Percentiles rank a stretch among this genome's conserved stretches.
Conservation (phyloP, 2,888 invertebrate genomes). For the Mesorhabditis spiculigera region DNA sequence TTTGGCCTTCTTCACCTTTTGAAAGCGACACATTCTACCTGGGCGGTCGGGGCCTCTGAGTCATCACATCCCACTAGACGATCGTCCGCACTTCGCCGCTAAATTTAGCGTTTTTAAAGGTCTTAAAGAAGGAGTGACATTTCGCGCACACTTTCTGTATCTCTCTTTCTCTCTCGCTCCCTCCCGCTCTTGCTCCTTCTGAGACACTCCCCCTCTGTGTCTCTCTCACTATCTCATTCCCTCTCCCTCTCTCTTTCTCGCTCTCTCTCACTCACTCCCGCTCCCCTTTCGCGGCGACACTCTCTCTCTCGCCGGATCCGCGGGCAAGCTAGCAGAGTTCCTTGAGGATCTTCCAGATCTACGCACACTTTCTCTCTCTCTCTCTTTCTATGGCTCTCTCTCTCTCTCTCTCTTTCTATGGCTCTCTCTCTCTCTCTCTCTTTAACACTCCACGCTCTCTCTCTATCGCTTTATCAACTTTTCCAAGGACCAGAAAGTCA, state of each 20-base stretch:
- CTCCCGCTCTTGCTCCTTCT: neutral
- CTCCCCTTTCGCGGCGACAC: slow-evolving; percentile 16
- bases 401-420: too few relatives aligned
- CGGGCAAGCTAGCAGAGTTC: slow-evolving; percentile 5
- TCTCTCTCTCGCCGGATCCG: slow-evolving; percentile 14
- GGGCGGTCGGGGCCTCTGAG: too few relatives aligned
- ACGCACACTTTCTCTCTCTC: slow-evolving; percentile 6
- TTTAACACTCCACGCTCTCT: too few relatives aligned
- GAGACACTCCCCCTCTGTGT: slow-evolving; percentile 3
- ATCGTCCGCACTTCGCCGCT: slow-evolving; percentile 9
- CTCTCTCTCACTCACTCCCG: neutral
- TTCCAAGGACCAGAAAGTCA: too few relatives aligned
- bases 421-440: too few relatives aligned
- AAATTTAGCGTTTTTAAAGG: slow-evolving; percentile 9
- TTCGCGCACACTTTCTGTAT: slow-evolving; percentile 7
- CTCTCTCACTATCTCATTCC: slow-evolving; percentile 2
- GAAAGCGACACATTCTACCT: too few relatives aligned
- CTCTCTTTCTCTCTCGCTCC: neutral
- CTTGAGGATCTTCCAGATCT: neutral
- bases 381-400: neutral
- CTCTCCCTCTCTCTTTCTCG: slow-evolving; percentile 3
- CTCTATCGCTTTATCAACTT: too few relatives aligned
- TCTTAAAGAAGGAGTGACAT: too few relatives aligned
- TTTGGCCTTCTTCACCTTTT: too few relatives aligned
- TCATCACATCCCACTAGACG: slow-evolving; percentile 9